A percentile compares a stretch with the other conserved stretches of the same genome.
These are phyloP conservation scores for Hoplostethus mediterraneus DNA, from an alignment of 2,797 vertebrate genomes.

Conservation along the genomic window DNA sequence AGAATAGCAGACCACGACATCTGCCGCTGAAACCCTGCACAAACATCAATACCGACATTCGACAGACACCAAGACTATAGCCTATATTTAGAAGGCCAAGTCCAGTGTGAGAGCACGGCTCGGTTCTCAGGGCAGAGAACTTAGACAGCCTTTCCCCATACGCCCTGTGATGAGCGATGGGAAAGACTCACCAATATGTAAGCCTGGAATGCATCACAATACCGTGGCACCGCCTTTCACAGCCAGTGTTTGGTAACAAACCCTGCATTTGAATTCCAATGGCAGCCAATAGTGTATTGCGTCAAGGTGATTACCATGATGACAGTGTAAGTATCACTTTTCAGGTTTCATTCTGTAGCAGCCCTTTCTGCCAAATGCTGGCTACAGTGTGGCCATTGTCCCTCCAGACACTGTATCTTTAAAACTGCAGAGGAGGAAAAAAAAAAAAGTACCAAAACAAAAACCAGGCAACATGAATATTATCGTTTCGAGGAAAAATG, in stretches of 20 bases:
- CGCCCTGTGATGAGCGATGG: conserved; percentile 61
- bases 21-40: conserved; percentile 77
- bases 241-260: conserved; percentile 77
- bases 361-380: conserved; percentile 31
- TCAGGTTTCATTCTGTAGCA: conserved; percentile 42
- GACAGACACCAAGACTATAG: conserved; percentile 55
- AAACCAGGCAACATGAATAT: conserved; percentile 17
- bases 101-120: conserved; percentile 26
- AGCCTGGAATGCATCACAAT: conserved; percentile 80
- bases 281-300: conserved; percentile 63
- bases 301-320: conserved; percentile 71
- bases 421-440: conserved; percentile 13
- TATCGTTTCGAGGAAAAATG: conserved; percentile 9
- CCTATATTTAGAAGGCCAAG: conserved; percentile 69
- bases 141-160: conserved; percentile 39
- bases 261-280: conserved; percentile 79
- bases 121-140: conserved; percentile 48
- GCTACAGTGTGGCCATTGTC: conserved; percentile 12
- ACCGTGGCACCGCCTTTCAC: conserved; percentile 71
- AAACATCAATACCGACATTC: conserved; percentile 75
- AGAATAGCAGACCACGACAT: conserved; percentile 68
- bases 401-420: conserved; percentile 20
- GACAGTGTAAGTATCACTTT: conserved; percentile 68
- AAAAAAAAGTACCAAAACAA: conserved; percentile 3
- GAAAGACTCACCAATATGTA: conserved; percentile 54